Evolutionary conservation across 2,113 vertebrate genomes (phyloP).

Genomic region (Rhinoptilus africanus): DNA sequence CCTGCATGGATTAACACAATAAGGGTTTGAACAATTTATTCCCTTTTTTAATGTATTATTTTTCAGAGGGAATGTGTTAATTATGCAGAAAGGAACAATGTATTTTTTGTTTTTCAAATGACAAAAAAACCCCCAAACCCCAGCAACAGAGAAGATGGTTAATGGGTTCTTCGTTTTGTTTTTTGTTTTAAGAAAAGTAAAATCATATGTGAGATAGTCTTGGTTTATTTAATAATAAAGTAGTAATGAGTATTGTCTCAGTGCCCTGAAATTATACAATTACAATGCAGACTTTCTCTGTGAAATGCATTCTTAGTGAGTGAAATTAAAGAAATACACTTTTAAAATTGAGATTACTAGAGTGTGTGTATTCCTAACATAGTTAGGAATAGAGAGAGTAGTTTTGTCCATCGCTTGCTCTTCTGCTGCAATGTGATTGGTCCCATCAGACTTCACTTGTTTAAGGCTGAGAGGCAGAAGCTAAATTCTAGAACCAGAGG

Average conservation of each 20-base stretch:
- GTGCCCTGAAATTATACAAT: not conserved
- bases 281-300: not conserved
- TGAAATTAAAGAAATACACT: not conserved
- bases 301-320: not conserved
- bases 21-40: not conserved
- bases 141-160: not conserved
- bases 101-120: not conserved
- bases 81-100: not conserved
- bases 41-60: not conserved
- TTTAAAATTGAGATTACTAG: not conserved
- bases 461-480: constrained; percentile 1
- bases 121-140: not conserved
- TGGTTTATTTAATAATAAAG: not conserved
- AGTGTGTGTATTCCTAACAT: not conserved
- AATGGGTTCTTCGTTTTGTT: not conserved
- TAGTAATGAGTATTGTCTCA: not conserved
- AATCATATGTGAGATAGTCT: not conserved
- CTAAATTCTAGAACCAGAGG: not conserved
- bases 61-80: not conserved
- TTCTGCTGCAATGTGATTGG: not conserved
- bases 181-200: not conserved
- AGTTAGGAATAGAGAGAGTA: not conserved
- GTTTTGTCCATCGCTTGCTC: not conserved
- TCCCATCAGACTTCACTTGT: not conserved
- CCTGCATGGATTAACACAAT: not conserved